phyloP scores from a whole-genome alignment of 2,797 vertebrate species.

The Lindbergichthys nudifrons region DNA sequence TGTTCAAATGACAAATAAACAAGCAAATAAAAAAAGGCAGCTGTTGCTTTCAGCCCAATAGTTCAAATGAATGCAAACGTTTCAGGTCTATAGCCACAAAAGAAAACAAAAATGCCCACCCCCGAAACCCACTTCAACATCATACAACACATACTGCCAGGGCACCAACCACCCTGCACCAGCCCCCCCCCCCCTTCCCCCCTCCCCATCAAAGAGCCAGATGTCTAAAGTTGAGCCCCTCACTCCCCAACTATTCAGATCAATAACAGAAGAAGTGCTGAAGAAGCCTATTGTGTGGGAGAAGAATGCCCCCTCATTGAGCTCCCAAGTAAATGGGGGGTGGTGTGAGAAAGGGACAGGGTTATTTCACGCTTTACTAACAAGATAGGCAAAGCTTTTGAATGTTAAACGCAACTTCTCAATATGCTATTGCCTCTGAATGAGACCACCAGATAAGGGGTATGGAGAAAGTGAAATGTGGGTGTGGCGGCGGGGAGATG shows the following conservation, averaged over 20 bases:
- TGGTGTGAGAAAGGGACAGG: conserved; percentile 67
- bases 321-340: conserved; percentile 55
- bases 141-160: conserved; percentile 58
- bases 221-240: conserved; percentile 85
- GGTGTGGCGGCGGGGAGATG: conserved; percentile 49
- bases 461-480: conserved; percentile 54
- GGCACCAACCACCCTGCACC: conserved; percentile 47
- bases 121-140: conserved; percentile 53
- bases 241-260: conserved; percentile 79
- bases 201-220: conserved; percentile 80
- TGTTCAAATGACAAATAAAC: conserved; percentile 11
- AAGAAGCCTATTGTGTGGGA: conserved; percentile 83
- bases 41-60: conserved; percentile 32
- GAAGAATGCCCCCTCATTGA: conserved; percentile 84
- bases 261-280: conserved; percentile 86
- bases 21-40: conserved; percentile 25
- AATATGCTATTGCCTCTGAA: conserved; percentile 80
- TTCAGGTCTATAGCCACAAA: conserved; percentile 34
- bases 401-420: conserved; percentile 85
- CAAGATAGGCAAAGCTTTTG: conserved; percentile 85
- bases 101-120: conserved; percentile 49
- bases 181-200: conserved; percentile 6
- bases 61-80: conserved; percentile 35
- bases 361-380: conserved; percentile 89
- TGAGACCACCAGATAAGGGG: conserved; percentile 85